Evolutionary conservation across 2,888 invertebrate genomes (phyloP).

Genomic region (Oligia strigilis): DNA sequence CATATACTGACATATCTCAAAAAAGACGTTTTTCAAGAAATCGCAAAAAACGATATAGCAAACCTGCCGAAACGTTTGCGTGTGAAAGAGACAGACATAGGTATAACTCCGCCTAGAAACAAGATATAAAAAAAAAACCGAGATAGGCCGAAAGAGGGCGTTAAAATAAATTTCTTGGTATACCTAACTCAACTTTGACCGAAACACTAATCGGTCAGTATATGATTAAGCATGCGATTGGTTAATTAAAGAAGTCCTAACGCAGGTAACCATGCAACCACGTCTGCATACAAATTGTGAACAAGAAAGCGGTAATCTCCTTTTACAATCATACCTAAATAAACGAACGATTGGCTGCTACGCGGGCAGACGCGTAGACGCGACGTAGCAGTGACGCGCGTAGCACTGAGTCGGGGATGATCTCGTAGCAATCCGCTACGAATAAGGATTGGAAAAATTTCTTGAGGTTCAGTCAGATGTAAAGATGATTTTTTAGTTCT

Average conservation of each 20-base stretch:
- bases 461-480: conserved; percentile 10
- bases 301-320: conserved; percentile 12
- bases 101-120: too few species aligned
- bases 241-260: conserved; percentile 6
- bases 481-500: background rate
- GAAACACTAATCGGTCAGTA: too few species aligned
- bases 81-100: too few species aligned
- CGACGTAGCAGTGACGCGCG: conserved; percentile 29
- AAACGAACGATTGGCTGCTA: conserved; percentile 13
- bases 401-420: conserved; percentile 23
- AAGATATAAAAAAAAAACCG: too few species aligned
- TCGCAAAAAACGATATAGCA: too few species aligned
- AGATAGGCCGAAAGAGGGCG: too few species aligned
- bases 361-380: conserved; percentile 37
- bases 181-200: background rate
- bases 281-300: conserved; percentile 16
- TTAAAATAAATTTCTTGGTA: too few species aligned
- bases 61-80: too few species aligned
- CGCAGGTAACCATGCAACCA: background rate
- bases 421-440: conserved; percentile 44
- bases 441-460: background rate
- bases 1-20: too few species aligned
- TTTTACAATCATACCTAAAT: conserved; percentile 38
- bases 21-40: too few species aligned
- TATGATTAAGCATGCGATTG: too few species aligned